A percentile compares a stretch with the other conserved stretches of the same genome.
These are phyloP conservation scores for Phallusia fumigata DNA, from an alignment of 23 tunicate species.

Conservation along the genomic window DNA sequence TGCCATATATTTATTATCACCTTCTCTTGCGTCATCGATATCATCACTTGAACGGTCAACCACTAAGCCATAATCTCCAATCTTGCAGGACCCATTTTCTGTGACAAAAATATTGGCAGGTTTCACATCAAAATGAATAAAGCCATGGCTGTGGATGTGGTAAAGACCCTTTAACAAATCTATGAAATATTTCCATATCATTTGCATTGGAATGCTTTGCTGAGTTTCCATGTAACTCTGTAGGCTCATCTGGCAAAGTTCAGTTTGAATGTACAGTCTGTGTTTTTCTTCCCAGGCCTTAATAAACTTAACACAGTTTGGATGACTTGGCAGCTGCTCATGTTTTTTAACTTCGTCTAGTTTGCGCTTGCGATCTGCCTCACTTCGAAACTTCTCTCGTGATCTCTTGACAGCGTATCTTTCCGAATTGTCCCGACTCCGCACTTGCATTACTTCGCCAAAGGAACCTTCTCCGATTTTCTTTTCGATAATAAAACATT, in stretches of 20 bases:
- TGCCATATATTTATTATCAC: conserved; percentile 91
- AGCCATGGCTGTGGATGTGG: conserved; percentile 77
- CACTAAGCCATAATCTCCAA: conserved; percentile 87
- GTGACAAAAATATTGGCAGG: conserved; percentile 78
- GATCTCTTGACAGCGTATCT: conserved; percentile 78
- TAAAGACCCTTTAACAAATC: conserved; percentile 74
- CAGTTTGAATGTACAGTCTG: conserved; percentile 80
- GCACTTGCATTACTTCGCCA: conserved; percentile 83
- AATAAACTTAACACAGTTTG: conserved; percentile 71
- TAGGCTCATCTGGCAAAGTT: conserved; percentile 67
- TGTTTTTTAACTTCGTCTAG: conserved; percentile 80
- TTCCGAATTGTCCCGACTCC: conserved; percentile 46
- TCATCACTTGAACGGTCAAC: conserved; percentile 40
- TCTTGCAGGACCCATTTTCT: conserved; percentile 56
- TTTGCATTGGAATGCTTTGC: conserved; percentile 23
- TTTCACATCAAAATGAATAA: conserved; percentile 85
- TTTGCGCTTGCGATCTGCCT: conserved; percentile 68
- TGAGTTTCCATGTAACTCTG: conserved; percentile 54
- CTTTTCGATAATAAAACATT: conserved; percentile 76
- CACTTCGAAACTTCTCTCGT: conserved; percentile 72
- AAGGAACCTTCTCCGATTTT: conserved; percentile 88
- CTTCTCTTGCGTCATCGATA: conserved; percentile 60
- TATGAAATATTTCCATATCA: conserved; percentile 64
- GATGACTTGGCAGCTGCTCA: conserved; percentile 72
- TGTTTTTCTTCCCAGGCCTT: conserved; percentile 97